Evolutionary conservation across 2,888 invertebrate species (phyloP).

Genomic region (Apotomis capreana): DNA sequence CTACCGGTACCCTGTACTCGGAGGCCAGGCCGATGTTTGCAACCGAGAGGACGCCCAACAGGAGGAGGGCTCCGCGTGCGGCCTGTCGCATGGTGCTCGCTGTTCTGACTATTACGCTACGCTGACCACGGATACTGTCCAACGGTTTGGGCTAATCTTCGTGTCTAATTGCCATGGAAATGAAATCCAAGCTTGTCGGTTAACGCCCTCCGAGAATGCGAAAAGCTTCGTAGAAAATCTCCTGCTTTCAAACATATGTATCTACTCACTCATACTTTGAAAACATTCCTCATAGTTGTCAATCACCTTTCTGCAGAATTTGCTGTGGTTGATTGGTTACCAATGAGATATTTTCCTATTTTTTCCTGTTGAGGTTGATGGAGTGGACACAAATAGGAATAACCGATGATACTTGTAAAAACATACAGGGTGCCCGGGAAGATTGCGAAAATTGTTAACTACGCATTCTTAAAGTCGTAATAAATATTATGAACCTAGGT

Average conservation of each 20-base stretch:
- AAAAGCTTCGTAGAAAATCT: background rate
- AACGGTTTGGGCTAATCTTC: conserved; percentile 67
- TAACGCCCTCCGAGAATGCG: conserved; percentile 67
- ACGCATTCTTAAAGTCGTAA: too few relatives aligned
- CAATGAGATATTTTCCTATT: too few relatives aligned
- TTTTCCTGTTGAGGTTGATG: too few relatives aligned
- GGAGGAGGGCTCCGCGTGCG: conserved; percentile 61
- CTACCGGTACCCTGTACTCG: conserved; percentile 71
- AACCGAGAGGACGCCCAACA: conserved; percentile 53
- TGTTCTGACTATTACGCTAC: conserved; percentile 65
- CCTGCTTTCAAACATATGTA: background rate
- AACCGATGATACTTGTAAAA: too few relatives aligned
- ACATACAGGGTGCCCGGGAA: too few relatives aligned
- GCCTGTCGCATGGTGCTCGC: conserved; percentile 67
- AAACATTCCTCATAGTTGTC: too few relatives aligned
- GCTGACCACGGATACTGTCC: conserved; percentile 57
- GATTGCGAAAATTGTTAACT: too few relatives aligned
- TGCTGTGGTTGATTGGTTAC: too few relatives aligned
- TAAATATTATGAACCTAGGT: too few relatives aligned
- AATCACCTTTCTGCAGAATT: too few relatives aligned
- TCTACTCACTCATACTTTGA: too few relatives aligned
- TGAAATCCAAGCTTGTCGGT: conserved; percentile 69
- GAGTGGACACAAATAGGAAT: too few relatives aligned
- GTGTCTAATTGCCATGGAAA: conserved; percentile 67
- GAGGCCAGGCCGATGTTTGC: conserved; percentile 50